phyloP scores from a whole-genome alignment of 2,113 vertebrate genomes.

The Ovibos moschatus region DNA sequence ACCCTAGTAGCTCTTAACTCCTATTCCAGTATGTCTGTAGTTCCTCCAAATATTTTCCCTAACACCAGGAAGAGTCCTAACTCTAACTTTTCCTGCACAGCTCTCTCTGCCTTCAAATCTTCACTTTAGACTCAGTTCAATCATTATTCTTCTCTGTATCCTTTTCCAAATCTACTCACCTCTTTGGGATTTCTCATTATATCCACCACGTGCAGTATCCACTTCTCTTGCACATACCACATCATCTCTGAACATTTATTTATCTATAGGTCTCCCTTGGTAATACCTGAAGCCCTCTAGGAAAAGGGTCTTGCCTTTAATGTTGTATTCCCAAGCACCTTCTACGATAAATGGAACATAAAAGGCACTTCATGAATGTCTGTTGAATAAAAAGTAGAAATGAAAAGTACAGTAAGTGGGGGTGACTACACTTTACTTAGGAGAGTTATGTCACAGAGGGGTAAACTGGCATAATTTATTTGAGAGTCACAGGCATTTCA shows the following conservation, averaged over 20 bases:
- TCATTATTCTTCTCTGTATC: neutral
- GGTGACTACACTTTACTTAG: neutral
- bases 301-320: neutral
- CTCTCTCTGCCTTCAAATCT: neutral
- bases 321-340: neutral
- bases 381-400: neutral
- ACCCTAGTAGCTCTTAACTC: neutral
- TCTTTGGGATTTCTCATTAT: neutral
- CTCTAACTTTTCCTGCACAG: neutral
- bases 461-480: neutral
- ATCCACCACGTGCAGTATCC: neutral
- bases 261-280: neutral
- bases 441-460: neutral
- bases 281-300: neutral
- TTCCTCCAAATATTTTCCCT: neutral
- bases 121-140: neutral
- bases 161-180: neutral
- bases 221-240: neutral
- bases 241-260: neutral
- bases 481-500: neutral
- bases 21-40: neutral
- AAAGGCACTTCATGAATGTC: neutral
- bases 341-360: neutral
- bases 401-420: neutral
- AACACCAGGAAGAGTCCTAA: neutral